Percentiles rank a stretch among this genome's conserved stretches.
Conservation (phyloP, 2,888 invertebrate species). For the Apomyelois bistriatella region DNA sequence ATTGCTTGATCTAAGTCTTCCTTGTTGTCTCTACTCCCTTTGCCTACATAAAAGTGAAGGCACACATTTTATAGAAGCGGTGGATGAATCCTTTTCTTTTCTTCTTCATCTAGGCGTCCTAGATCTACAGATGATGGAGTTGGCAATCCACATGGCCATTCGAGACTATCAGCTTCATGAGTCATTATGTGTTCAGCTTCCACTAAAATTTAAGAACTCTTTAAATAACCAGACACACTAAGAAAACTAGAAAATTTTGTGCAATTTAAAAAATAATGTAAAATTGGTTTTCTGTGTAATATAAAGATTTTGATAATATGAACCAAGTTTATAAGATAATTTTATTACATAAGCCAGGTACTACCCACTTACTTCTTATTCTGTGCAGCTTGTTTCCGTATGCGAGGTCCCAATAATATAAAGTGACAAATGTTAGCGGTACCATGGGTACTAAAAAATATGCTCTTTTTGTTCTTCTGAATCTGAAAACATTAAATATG, state of each 20-base stretch:
- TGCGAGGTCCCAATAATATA: constrained; percentile 87
- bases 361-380: constrained; percentile 83
- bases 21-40: no score
- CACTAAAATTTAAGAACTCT: constrained; percentile 54
- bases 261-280: no score
- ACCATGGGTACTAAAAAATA: constrained; percentile 83
- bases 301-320: no score
- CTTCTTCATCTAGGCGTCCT: constrained; percentile 81
- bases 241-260: no score
- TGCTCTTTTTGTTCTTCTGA: constrained; percentile 80
- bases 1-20: background rate
- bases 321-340: no score
- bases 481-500: constrained; percentile 51
- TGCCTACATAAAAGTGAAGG: constrained; percentile 37
- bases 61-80: constrained; percentile 65
- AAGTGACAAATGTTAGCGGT: constrained; percentile 85
- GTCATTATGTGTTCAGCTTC: constrained; percentile 91
- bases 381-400: constrained; percentile 88
- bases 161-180: constrained; percentile 84
- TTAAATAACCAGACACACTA: no score
- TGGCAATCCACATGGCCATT: constrained; percentile 87
- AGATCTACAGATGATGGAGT: constrained; percentile 85
- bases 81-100: constrained; percentile 83
- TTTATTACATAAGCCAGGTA: no score
- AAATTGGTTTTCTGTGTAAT: no score